Conservation (phyloP, 2,113 vertebrate genomes). For the Girardinichthys multiradiatus region DNA sequence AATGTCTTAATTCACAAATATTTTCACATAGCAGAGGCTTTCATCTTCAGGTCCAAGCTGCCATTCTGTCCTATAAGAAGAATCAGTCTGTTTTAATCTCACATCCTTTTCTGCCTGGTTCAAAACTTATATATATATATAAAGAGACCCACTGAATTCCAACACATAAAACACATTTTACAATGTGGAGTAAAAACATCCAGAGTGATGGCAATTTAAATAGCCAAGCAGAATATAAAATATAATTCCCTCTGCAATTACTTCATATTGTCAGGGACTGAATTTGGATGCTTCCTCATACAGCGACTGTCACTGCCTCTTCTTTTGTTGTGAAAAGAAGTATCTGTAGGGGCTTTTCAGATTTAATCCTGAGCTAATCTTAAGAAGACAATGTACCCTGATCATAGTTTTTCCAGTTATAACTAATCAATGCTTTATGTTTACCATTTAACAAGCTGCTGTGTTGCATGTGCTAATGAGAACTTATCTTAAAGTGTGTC, state of each 20-base stretch:
- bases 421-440: constrained; percentile 74
- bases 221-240: constrained; percentile 54
- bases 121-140: neutral
- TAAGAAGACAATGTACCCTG: constrained; percentile 58
- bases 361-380: constrained; percentile 70
- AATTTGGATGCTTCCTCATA: constrained; percentile 57
- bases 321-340: constrained; percentile 62
- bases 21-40: no score
- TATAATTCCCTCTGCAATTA: constrained; percentile 55
- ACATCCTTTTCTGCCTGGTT: neutral
- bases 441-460: constrained; percentile 66
- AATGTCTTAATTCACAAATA: no score
- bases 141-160: constrained; percentile 28
- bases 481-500: constrained; percentile 60
- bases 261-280: constrained; percentile 44
- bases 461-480: constrained; percentile 62
- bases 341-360: constrained; percentile 47
- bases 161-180: constrained; percentile 43
- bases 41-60: no score
- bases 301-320: constrained; percentile 43
- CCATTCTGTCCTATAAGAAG: no score
- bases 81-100: no score
- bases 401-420: constrained; percentile 70
- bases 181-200: constrained; percentile 26
- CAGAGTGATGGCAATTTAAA: constrained; percentile 55